Evolutionary conservation across 2,113 vertebrate species (phyloP), one percentile per base, ranked within the genome.

Genomic region (Hyla sarda): DNA sequence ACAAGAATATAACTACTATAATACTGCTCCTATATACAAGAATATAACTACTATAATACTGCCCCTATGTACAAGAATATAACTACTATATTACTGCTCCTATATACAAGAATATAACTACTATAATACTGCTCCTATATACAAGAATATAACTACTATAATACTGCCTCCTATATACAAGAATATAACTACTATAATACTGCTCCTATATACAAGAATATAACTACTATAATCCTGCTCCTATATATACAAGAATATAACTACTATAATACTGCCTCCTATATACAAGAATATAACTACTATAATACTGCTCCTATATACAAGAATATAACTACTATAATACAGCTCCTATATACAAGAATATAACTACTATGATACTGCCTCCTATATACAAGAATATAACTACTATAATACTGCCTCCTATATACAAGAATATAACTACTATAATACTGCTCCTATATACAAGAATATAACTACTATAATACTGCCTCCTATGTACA

Each of bases 151-250:
- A 25, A 60, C 58, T 60, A 25, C 58, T 60, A 60, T 60, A 60
- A 60, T 25, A 60, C 58, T 60, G 58, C 60, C 12, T 8, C 60
- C 60, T 65, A 65, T 65, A 17, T 65, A 65, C 60, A 65, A 14
- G 60, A 65, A 65, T 65, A 65, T 65, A 65, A 65, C 60, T 65
- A 65, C 60, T 65, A 65, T 65, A 65, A 65, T 65, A 65, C 60
- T 65, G 60, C 60, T 6, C 60, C 60, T 65, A 65, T 65, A 6
- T 65, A 65, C 60, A 65, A 30, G 60, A 71, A 41, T 71, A 71
- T 71, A 71, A 71, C 67, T 71, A 71, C 16, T 71, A 71, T 71
- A 71, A 71, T 71, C 37, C 67, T 71, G 32, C 67, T 2, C 47
- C 50, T 25, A 25, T 65, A 65, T 65, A 11, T 65, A 30, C 60